Conservation (phyloP, 2,888 invertebrate genomes). For the Acleris holmiana region DNA sequence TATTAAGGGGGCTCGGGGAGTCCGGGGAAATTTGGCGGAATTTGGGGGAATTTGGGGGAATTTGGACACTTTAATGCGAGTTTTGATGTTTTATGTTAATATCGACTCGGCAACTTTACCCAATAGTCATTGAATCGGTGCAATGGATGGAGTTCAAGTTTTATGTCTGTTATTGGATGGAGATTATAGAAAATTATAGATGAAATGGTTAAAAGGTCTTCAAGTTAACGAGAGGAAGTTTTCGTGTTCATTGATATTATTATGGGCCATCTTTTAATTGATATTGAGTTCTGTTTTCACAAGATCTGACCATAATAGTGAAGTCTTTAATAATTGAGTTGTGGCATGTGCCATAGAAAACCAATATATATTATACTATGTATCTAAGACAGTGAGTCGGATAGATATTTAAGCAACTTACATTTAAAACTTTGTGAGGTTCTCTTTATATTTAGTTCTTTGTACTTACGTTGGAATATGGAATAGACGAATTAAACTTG, state of each 20-base stretch:
- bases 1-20: slow-evolving; percentile 65
- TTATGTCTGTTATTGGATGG: slow-evolving; percentile 5
- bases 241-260: not conserved
- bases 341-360: too few species aligned
- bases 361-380: too few species aligned
- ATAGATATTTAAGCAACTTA: too few species aligned
- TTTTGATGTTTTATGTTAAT: slow-evolving; percentile 84
- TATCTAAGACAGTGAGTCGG: too few species aligned
- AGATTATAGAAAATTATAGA: slow-evolving; percentile 12
- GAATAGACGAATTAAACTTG: too few species aligned
- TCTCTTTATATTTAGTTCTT: too few species aligned
- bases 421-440: too few species aligned
- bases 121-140: slow-evolving; percentile 65
- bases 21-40: slow-evolving; percentile 57
- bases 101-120: slow-evolving; percentile 65
- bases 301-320: too few species aligned
- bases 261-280: too few species aligned
- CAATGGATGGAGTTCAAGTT: slow-evolving; percentile 35
- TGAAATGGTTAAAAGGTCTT: not conserved
- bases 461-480: too few species aligned
- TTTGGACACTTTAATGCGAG: slow-evolving; percentile 82
- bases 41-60: slow-evolving; percentile 57
- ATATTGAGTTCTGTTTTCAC: too few species aligned
- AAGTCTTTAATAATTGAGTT: too few species aligned
- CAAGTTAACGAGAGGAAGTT: not conserved